Percentiles rank a stretch among this genome's conserved stretches.
These are phyloP conservation scores for Cyphomyrus discorhynchus DNA, from an alignment of 2,113 vertebrate genomes.

Conservation along the genomic window DNA sequence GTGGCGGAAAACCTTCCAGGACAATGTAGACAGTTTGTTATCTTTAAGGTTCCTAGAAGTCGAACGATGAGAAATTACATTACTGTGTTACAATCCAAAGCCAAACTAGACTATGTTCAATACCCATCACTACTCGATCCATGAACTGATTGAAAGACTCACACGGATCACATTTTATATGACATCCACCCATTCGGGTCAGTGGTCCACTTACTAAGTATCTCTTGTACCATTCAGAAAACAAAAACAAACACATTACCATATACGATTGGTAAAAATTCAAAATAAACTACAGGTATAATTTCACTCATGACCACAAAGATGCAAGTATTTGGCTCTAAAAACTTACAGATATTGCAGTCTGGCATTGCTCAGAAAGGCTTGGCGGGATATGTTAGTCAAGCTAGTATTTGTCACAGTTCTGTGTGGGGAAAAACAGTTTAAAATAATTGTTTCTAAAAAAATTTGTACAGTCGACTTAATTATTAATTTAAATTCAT, in stretches of 20 bases:
- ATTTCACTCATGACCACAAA: not conserved
- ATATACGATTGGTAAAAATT: not conserved
- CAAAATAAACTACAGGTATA: not conserved
- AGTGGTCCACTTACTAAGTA: not conserved
- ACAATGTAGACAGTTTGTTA: constrained; percentile 87
- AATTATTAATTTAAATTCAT: not conserved
- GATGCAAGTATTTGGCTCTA: not conserved
- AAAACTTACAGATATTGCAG: constrained; percentile 89
- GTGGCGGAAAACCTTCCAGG: constrained; percentile 84
- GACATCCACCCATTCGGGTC: not conserved
- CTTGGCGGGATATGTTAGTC: constrained; percentile 78
- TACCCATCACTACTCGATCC: not conserved
- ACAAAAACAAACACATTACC: not conserved
- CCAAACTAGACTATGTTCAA: not conserved
- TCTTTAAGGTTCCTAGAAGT: constrained; percentile 85
- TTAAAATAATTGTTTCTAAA: constrained; percentile 2
- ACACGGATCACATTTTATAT: not conserved
- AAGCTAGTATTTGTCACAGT: constrained; percentile 89
- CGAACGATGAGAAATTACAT: constrained; percentile 26
- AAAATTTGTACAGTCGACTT: not conserved
- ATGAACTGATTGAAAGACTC: not conserved
- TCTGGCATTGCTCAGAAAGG: constrained; percentile 82
- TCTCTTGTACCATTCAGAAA: not conserved
- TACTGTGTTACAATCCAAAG: not conserved
- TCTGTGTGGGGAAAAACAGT: constrained; percentile 55